Evolutionary conservation across 2,113 vertebrate genomes (phyloP).

Genomic region (Phalacrocorax pelagicus): DNA sequence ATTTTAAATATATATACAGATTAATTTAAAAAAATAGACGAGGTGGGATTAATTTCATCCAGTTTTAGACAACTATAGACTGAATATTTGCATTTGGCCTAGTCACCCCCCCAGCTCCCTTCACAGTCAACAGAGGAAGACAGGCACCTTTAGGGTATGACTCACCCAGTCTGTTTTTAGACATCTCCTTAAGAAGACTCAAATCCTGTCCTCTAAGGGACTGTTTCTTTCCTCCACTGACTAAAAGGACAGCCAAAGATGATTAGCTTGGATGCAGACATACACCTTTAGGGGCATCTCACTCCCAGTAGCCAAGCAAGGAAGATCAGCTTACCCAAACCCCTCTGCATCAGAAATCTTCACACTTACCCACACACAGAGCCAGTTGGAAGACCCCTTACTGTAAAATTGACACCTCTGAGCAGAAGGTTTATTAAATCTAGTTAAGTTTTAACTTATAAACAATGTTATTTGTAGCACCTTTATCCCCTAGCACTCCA

Average conservation of each 20-base stretch:
- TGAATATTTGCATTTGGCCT: background rate
- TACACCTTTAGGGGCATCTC: background rate
- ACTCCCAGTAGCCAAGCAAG: background rate
- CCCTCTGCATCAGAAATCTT: rapidly evolving
- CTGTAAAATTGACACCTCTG: background rate
- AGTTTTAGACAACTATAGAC: background rate
- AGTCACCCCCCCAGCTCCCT: background rate
- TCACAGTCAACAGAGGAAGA: background rate
- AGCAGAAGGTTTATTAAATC: background rate
- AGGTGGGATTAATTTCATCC: background rate
- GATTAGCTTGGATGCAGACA: background rate
- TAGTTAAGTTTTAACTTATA: background rate
- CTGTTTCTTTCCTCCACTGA: background rate
- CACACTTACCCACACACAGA: background rate
- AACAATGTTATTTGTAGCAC: background rate
- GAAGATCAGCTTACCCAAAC: background rate
- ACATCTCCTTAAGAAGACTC: background rate
- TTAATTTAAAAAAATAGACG: background rate
- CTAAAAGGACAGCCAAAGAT: background rate
- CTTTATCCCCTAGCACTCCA: background rate
- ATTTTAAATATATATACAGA: background rate
- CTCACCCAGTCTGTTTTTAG: background rate
- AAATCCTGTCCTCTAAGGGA: background rate
- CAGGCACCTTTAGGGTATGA: background rate
- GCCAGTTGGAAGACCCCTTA: background rate